These are phyloP conservation scores for Siniperca knerii DNA, from an alignment of 2,113 vertebrate genomes.

Conservation along the genomic window DNA sequence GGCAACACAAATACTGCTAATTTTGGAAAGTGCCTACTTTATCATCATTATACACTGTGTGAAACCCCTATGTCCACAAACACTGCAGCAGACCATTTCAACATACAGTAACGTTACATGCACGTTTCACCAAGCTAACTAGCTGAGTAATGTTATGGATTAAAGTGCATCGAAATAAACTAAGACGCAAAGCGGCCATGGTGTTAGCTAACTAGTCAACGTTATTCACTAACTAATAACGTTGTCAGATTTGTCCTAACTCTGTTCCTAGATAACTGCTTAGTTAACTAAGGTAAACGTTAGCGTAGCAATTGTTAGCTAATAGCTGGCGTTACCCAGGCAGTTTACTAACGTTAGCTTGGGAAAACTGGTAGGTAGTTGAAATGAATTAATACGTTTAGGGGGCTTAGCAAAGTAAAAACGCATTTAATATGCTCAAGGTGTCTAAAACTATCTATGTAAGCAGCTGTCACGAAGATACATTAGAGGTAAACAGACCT, in stretches of 20 bases:
- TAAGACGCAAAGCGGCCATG: not conserved
- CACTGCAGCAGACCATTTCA: slow-evolving; percentile 25
- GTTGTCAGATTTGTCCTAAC: not conserved
- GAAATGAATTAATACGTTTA: not conserved
- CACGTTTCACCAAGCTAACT: slow-evolving; percentile 58
- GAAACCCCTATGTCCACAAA: slow-evolving; percentile 24
- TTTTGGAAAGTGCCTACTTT: not conserved
- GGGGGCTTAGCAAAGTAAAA: not conserved
- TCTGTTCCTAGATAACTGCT: slow-evolving; percentile 37
- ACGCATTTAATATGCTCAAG: not conserved
- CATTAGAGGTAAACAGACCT: slow-evolving; percentile 80
- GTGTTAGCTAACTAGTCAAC: not conserved
- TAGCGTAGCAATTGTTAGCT: slow-evolving; percentile 72
- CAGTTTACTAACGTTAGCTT: slow-evolving; percentile 21
- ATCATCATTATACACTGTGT: not conserved
- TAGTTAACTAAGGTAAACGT: slow-evolving; percentile 48
- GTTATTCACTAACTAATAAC: not conserved
- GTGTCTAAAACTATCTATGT: not conserved
- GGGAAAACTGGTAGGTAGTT: slow-evolving; percentile 12
- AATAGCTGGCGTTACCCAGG: slow-evolving; percentile 62
- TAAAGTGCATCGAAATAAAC: not conserved
- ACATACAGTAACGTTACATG: slow-evolving; percentile 25
- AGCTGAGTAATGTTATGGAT: slow-evolving; percentile 4
- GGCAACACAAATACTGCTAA: not conserved
- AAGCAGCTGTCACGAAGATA: slow-evolving; percentile 55